Evolutionary conservation across 2,888 invertebrate species (phyloP).

Genomic region (Yponomeuta evonymella): DNA sequence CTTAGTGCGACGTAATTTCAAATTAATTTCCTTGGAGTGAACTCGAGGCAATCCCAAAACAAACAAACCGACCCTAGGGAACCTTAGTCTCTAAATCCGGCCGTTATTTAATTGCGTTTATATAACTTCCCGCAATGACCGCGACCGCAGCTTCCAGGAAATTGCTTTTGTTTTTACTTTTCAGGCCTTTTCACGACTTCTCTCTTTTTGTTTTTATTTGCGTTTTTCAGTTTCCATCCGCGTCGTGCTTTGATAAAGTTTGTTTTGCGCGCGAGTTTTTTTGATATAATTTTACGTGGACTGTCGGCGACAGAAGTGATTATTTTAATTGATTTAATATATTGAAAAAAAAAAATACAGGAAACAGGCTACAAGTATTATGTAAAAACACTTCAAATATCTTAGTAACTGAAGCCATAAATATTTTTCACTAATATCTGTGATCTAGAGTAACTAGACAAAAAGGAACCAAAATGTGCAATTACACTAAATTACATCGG

Average conservation of each 20-base stretch:
- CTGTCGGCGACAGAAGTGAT: background rate
- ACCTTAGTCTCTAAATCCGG: background rate
- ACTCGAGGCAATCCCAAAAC: too few species aligned
- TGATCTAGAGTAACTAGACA: too few species aligned
- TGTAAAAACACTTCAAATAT: too few species aligned
- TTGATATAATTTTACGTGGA: background rate
- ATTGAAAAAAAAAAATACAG: too few species aligned
- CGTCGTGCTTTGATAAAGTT: background rate
- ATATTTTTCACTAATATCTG: too few species aligned
- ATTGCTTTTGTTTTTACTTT: slow-evolving; percentile 9
- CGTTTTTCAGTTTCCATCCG: background rate
- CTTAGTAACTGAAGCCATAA: too few species aligned
- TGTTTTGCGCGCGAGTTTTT: background rate
- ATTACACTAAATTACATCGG: too few species aligned
- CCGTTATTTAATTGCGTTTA: background rate
- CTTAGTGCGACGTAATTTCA: too few species aligned
- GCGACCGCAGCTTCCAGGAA: background rate
- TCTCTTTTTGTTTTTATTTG: background rate
- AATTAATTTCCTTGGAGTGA: too few species aligned
- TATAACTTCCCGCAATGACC: background rate
- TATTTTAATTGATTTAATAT: background rate
- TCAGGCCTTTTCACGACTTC: background rate
- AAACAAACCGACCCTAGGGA: background rate
- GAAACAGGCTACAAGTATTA: too few species aligned
- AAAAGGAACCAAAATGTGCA: too few species aligned